Evolutionary conservation across 2,113 vertebrate species (phyloP).

Genomic region (Formicarius rufipectus): DNA sequence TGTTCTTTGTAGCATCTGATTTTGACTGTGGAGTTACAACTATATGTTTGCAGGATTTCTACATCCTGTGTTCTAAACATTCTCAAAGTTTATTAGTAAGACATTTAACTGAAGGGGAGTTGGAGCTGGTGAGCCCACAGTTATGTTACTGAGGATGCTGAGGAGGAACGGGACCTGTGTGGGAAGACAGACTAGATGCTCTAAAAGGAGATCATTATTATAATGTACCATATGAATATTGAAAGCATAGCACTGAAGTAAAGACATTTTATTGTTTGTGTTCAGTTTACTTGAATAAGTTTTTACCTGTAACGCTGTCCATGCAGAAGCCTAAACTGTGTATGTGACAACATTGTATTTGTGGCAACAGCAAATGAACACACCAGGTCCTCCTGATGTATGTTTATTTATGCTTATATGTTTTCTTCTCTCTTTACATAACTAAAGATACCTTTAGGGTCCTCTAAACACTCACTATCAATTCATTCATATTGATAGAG

Average conservation of each 20-base stretch:
- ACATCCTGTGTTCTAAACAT: neutral
- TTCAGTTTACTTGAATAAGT: neutral
- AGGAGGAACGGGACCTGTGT: neutral
- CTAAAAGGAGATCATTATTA: neutral
- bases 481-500: neutral
- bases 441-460: neutral
- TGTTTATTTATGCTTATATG: neutral
- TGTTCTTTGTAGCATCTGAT: neutral
- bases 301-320: neutral
- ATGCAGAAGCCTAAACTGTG: neutral
- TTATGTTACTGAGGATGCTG: neutral
- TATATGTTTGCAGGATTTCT: neutral
- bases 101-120: neutral
- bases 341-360: accelerated
- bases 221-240: neutral
- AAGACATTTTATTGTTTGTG: neutral
- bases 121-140: neutral
- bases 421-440: neutral
- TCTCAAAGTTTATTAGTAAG: neutral
- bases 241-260: neutral
- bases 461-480: neutral
- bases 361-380: neutral
- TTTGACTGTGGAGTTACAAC: neutral
- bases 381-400: neutral
- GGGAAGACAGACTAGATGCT: neutral